A percentile compares a stretch with the other conserved stretches of the same genome.
Conservation (phyloP, 2,888 invertebrate species). For the Dynastes hyllus region DNA sequence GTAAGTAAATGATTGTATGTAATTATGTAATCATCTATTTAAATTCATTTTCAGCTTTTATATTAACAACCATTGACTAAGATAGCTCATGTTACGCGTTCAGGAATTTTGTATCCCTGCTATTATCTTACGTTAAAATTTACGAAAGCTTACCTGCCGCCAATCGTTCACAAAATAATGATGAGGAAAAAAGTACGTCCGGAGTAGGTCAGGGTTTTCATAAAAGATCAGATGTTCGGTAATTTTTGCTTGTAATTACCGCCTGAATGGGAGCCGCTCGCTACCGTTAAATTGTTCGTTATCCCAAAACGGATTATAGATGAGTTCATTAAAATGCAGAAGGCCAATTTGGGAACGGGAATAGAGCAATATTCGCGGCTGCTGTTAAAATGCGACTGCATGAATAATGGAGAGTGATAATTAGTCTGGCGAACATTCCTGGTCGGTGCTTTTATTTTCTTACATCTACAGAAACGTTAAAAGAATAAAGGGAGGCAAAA, state of each 20-base stretch:
- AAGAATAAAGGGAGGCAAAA: no score
- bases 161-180: neutral
- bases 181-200: neutral
- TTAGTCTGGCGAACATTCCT: neutral
- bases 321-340: conserved; percentile 28
- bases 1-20: no score
- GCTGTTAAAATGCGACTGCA: conserved; percentile 1
- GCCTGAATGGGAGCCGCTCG: neutral
- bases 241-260: conserved; percentile 3
- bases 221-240: neutral
- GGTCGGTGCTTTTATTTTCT: neutral
- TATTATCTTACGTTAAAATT: conserved; percentile 1
- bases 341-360: conserved; percentile 21
- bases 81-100: neutral
- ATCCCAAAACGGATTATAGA: conserved; percentile 9
- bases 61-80: no score
- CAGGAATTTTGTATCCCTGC: neutral
- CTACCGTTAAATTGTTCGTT: neutral
- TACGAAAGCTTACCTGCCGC: neutral
- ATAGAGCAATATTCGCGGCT: conserved; percentile 1
- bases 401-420: conserved; percentile 25
- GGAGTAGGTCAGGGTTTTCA: neutral
- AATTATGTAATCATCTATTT: no score
- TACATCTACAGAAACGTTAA: no score
- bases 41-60: no score